Percentiles rank a stretch among this genome's conserved stretches.
Evolutionary conservation across 1,140 invertebrate species (phyloP).

Genomic region (Odontomachus brunneus): DNA sequence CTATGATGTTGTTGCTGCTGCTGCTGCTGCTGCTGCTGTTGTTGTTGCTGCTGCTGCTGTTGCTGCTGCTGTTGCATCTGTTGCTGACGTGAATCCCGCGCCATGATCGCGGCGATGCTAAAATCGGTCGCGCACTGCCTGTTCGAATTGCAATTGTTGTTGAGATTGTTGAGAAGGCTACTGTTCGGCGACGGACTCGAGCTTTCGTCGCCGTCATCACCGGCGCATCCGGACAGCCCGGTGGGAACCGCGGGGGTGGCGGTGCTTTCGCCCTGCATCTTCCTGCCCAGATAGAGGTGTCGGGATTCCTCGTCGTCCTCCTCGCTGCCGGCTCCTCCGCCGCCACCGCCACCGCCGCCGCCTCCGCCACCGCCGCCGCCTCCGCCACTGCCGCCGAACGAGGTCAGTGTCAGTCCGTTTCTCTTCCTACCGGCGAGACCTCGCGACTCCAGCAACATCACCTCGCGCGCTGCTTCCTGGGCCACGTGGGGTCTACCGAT

Average conservation of each 20-base stretch:
- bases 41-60: constrained; percentile 57
- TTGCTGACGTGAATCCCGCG: constrained; percentile 88
- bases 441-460: constrained; percentile 86
- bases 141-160: constrained; percentile 83
- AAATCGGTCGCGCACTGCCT: constrained; percentile 94
- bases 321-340: constrained; percentile 79
- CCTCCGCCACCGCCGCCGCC: constrained; percentile 79
- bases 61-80: constrained; percentile 76
- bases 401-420: constrained; percentile 85
- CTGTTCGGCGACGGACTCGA: constrained; percentile 83
- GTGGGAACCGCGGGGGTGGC: constrained; percentile 81
- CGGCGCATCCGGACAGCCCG: constrained; percentile 76
- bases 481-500: constrained; percentile 45
- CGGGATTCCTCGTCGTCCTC: constrained; percentile 85
- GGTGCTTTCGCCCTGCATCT: constrained; percentile 83
- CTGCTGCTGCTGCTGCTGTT: constrained; percentile 51
- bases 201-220: constrained; percentile 80
- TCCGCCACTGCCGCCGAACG: constrained; percentile 81
- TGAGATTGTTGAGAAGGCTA: constrained; percentile 80
- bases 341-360: constrained; percentile 76
- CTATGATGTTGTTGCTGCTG: constrained; percentile 72
- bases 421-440: constrained; percentile 84
- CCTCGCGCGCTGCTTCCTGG: constrained; percentile 74
- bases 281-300: constrained; percentile 85
- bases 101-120: constrained; percentile 89